These are phyloP conservation scores for Percopsis transmontana DNA, from an alignment of 2,113 vertebrate genomes.

Conservation along the genomic window DNA sequence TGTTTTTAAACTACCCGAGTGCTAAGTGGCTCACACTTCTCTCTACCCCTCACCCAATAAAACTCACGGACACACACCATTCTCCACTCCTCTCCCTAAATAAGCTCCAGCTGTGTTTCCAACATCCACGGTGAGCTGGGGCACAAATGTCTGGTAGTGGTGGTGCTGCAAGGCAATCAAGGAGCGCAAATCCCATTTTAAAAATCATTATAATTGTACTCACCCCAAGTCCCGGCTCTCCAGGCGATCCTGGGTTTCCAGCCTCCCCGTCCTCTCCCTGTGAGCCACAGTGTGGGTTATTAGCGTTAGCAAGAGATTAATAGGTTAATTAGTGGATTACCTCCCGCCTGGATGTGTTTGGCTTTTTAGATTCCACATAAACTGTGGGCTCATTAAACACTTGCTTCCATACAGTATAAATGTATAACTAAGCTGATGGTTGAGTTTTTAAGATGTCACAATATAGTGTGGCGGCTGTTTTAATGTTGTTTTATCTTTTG, in stretches of 20 bases:
- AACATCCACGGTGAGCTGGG: too few species aligned
- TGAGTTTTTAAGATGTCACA: background rate
- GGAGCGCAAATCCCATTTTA: too few species aligned
- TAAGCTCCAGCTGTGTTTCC: too few species aligned
- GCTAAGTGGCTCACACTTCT: background rate
- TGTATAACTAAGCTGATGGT: background rate
- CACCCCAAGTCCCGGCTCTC: slow-evolving; percentile 88
- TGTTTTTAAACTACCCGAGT: background rate
- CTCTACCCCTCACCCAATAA: background rate
- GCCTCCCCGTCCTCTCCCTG: slow-evolving; percentile 96
- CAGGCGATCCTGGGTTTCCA: slow-evolving; percentile 92
- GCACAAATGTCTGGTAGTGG: too few species aligned
- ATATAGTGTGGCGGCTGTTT: too few species aligned
- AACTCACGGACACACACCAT: too few species aligned
- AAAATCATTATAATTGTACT: slow-evolving; percentile 58
- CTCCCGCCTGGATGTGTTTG: background rate
- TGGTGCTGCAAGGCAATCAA: too few species aligned
- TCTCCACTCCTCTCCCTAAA: too few species aligned
- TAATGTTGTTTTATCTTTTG: too few species aligned
- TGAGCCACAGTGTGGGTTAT: slow-evolving; percentile 7
- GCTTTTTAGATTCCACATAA: background rate
- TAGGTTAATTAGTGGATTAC: background rate
- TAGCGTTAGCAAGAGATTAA: background rate
- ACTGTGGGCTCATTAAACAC: background rate
- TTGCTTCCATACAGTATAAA: background rate